A percentile compares a stretch with the other conserved stretches of the same genome.
phyloP scores from a whole-genome alignment of 2,113 vertebrate species.

The Protomyctophum bolini region DNA sequence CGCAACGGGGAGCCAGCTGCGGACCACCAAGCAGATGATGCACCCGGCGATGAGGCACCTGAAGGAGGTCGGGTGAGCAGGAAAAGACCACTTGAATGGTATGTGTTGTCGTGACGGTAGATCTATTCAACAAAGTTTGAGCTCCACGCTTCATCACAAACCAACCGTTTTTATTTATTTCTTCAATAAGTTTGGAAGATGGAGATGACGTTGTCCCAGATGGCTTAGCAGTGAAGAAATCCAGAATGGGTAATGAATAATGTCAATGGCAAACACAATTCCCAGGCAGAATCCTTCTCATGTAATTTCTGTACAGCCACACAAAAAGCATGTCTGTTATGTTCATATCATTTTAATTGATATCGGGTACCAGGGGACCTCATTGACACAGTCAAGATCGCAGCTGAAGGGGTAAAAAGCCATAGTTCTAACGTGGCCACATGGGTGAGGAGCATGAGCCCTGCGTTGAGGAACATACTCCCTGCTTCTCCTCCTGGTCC shows the following conservation, averaged over 20 bases:
- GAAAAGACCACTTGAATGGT: conserved; percentile 77
- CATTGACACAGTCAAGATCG: conserved; percentile 74
- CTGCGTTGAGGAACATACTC: conserved; percentile 65
- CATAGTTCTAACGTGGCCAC: conserved; percentile 71
- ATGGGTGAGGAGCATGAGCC: conserved; percentile 77
- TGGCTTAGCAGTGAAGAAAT: conserved; percentile 71
- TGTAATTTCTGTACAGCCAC: too few species aligned
- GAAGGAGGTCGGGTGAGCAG: conserved; percentile 54
- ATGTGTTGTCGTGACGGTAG: not conserved
- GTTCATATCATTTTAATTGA: too few species aligned
- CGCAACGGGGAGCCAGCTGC: conserved; percentile 72
- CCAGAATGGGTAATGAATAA: conserved; percentile 74
- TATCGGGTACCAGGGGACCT: conserved; percentile 65
- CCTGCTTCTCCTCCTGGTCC: conserved; percentile 63
- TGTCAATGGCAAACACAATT: too few species aligned
- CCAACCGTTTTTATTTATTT: not conserved
- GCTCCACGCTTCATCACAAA: too few species aligned
- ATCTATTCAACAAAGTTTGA: too few species aligned
- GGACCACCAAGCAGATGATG: conserved; percentile 24
- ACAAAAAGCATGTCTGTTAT: too few species aligned
- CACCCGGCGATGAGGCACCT: conserved; percentile 28
- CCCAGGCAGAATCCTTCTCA: too few species aligned
- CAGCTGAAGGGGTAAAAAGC: conserved; percentile 77
- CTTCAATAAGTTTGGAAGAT: conserved; percentile 72
- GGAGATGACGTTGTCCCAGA: conserved; percentile 58